phyloP scores from a whole-genome alignment of 2,797 vertebrate genomes.

The Salmo trutta region DNA sequence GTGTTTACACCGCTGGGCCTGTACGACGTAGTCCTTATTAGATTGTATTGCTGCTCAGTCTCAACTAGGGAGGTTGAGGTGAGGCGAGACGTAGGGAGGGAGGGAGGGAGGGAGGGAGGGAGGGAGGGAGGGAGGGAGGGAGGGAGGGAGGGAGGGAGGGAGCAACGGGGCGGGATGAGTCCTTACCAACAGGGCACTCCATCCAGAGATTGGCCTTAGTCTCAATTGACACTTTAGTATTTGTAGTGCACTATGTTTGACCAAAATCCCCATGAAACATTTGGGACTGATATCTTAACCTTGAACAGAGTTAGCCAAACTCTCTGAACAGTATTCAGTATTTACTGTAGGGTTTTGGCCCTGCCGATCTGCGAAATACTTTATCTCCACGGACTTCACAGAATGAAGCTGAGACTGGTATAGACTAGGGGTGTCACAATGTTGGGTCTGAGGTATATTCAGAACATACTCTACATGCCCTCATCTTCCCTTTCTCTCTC shows the following conservation, averaged over 20 bases:
- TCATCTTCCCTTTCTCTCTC: conserved; percentile 21
- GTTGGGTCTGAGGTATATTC: not conserved
- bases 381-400: too few species aligned
- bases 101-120: not conserved
- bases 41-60: conserved; percentile 91
- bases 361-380: too few species aligned
- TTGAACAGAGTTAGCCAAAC: conserved; percentile 64
- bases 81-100: conserved; percentile 74
- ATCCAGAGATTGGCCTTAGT: not conserved
- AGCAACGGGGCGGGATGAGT: too few species aligned
- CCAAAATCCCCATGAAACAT: not conserved
- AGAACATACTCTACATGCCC: not conserved
- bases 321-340: not conserved
- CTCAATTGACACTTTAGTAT: not conserved
- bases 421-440: not conserved
- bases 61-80: conserved; percentile 72
- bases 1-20: conserved; percentile 91
- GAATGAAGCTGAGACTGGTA: too few species aligned
- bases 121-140: too few species aligned
- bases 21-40: conserved; percentile 74
- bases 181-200: not conserved
- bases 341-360: too few species aligned
- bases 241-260: not conserved
- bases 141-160: conserved; percentile 34
- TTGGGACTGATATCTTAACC: conserved; percentile 56